Base-by-base conservation (phyloP, 2,888 invertebrate species). In the Agriotes lineatus region DNA sequence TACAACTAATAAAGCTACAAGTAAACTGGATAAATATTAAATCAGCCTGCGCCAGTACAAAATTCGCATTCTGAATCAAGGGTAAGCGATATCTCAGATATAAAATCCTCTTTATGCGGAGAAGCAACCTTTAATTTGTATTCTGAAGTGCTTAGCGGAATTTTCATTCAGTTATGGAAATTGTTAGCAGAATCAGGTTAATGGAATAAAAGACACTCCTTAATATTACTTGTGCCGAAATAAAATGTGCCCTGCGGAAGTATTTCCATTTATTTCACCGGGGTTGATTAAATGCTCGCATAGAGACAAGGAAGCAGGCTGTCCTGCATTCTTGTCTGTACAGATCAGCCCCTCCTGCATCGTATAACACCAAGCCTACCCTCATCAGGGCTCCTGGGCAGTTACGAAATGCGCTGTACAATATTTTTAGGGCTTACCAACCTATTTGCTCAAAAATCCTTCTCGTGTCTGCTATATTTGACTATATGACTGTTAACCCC, bases 121-220 rank as follows among this genome's bases (percentile, higher is more conserved):
- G 44, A 60, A 18, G 60, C 44, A 48, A 48, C 48, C 48, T 59
- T 60, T 60, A 60, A 60, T 60, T 60, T 60, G 48, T 60, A 60
- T 60, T 60, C 60, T 48, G 33, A 60, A 60, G 60, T 48, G 48
- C 60, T 48, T 60, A 35, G 60, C 37, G 30, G 48, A 60, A 60
- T 60, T 60, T 60, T 60, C 48, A 60, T 60, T 60, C 60, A 33
- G 60, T 60, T 60, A 60, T 60, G 45, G 48, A 64, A 64, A 64
- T 56, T 64, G 56, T 20, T 57, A 25, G 1, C 48, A 69, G 74
- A 77, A 77, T 77, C 76, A 76, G 77, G 76, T 76, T 78, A 77
- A 78, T 78, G 74, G 78, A 77, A 77, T 78, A 77, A 77, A 75
- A 76, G 78, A 77, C 78, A 75, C 77, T 77, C 76, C 76, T 75